phyloP scores from a whole-genome alignment of 2,888 invertebrate species.

The Philopedon plagiatum region DNA sequence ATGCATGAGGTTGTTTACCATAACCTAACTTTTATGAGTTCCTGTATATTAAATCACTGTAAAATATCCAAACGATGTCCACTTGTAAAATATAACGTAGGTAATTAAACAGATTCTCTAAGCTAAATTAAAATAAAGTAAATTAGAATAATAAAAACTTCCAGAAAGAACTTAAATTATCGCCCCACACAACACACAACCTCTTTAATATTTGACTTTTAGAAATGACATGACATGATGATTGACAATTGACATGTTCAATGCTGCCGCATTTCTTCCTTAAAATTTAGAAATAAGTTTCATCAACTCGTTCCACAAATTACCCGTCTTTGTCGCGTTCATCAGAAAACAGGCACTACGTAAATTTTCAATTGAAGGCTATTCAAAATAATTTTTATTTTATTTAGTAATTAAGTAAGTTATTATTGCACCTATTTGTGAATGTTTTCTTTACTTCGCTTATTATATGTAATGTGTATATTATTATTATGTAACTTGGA shows the following conservation, averaged over 20 bases:
- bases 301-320: no score
- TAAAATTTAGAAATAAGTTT: no score
- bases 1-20: constrained; percentile 58
- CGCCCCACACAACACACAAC: not conserved
- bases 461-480: no score
- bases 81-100: not conserved
- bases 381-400: no score
- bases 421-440: no score
- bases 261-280: not conserved
- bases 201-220: not conserved
- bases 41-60: not conserved
- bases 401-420: no score
- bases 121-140: not conserved
- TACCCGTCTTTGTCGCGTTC: no score
- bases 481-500: no score
- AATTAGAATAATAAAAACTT: constrained; percentile 15
- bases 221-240: not conserved
- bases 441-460: no score
- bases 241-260: not conserved
- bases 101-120: not conserved
- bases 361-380: no score
- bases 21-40: constrained; percentile 56
- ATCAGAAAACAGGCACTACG: no score
- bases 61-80: not conserved
- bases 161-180: not conserved